Base-by-base conservation (phyloP, 92 coral and sea anemone genomes). In the Pocillopora grandis region DNA sequence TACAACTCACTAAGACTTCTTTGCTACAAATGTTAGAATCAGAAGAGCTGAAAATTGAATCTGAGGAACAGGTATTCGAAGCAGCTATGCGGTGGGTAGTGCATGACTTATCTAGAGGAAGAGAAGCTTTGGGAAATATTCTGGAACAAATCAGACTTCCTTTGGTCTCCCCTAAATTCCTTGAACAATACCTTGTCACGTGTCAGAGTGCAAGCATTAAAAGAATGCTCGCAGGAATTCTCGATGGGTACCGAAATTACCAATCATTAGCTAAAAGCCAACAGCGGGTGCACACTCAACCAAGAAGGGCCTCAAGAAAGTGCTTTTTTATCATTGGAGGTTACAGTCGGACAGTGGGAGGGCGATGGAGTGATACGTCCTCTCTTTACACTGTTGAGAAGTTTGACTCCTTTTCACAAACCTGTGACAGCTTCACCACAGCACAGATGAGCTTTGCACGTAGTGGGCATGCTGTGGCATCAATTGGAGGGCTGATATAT, bases 261-360 rank as follows among this genome's bases (percentile, higher is more conserved):
- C 98, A 95, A 72, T 81, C 88, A 66, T 75, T 95, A 60, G 85
- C 95, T 5, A 71, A 84, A 68, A 89, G 83, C 2, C 74, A 84
- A 15, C 84, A 84, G 63, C 74, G 74, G 23, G 78, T 37, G 6
- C 86, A 71, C 66, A 85, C 83, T 75, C 91, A 89, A 59, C 98
- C 98, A 6, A 80, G 98, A 68, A 85, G 78, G 75, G 93, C 94
- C 17, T 92, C 98, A 64, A 92, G 94, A 75, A 96, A 90, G 82
- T 94, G 94, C 57, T 94, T 96, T 72, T 94, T 86, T 58, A 64
- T 96, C 63, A 82, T 96, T 72, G 98, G 98, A 74, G 98, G 98
- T 13, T 94, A 94, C 84, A 90, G 91, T 56, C 93, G 93, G 9
- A 70, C 84, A 59, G 87, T 80, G 35, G 98, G 95, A 76, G 98